phyloP scores from a whole-genome alignment of 2,797 vertebrate genomes.

The Moxostoma hubbsi region DNA sequence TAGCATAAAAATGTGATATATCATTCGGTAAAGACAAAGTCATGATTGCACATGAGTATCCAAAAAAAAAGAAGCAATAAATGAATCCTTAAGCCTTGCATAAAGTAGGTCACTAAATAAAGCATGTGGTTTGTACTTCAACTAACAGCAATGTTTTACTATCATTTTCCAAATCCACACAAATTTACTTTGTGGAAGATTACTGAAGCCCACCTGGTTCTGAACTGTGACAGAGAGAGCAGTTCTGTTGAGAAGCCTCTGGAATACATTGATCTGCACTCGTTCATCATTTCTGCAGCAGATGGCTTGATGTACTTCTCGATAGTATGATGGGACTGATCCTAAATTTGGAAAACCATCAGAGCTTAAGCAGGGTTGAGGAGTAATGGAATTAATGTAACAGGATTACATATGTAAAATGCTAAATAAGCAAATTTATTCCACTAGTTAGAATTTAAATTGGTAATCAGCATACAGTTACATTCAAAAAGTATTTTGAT shows the following conservation, averaged over 20 bases:
- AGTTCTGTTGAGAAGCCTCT: slow-evolving; percentile 76
- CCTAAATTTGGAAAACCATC: slow-evolving; percentile 69
- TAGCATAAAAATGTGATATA: slow-evolving; percentile 46
- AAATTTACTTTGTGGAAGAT: too few relatives aligned
- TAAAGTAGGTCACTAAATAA: not conserved
- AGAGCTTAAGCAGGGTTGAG: not conserved
- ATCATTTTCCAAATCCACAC: not conserved
- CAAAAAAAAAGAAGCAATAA: not conserved
- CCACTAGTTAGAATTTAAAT: too few relatives aligned
- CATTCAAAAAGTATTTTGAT: too few relatives aligned
- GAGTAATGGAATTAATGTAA: too few relatives aligned
- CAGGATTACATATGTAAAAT: too few relatives aligned
- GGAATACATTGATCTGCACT: slow-evolving; percentile 78
- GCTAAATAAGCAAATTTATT: too few relatives aligned
- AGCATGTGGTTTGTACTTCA: not conserved
- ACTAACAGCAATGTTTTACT: not conserved
- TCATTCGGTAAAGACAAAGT: not conserved
- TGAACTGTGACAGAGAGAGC: slow-evolving; percentile 70
- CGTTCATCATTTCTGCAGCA: slow-evolving; percentile 76
- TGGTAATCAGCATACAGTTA: too few relatives aligned
- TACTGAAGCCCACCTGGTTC: slow-evolving; percentile 70
- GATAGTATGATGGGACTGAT: slow-evolving; percentile 83
- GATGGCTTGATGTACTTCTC: slow-evolving; percentile 80
- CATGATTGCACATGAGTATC: not conserved
- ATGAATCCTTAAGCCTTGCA: not conserved